Percentiles rank a stretch among this genome's conserved stretches.
Conservation (phyloP, 2,797 vertebrate genomes). For the Spondyliosoma cantharus region DNA sequence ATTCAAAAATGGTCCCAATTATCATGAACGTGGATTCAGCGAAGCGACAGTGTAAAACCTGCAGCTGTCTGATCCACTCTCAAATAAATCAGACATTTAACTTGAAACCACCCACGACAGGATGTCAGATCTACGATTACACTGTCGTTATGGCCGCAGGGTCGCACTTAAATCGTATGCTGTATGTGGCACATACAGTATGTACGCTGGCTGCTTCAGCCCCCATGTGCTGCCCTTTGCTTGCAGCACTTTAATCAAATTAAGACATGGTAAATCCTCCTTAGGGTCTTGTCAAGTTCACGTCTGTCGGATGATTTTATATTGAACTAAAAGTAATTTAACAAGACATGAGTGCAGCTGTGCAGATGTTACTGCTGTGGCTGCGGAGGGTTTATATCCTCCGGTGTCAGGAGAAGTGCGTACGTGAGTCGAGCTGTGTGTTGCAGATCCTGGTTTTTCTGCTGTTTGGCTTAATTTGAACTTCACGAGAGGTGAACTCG, state of each 20-base stretch:
- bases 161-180: not conserved
- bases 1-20: not conserved
- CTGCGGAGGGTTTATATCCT: slow-evolving; percentile 19
- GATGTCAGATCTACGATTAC: slow-evolving; percentile 6
- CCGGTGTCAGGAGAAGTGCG: not conserved
- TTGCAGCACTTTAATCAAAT: slow-evolving; percentile 53
- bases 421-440: not conserved
- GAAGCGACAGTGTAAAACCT: slow-evolving; percentile 1
- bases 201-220: slow-evolving; percentile 4
- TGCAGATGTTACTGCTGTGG: slow-evolving; percentile 41
- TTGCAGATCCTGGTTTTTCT: not conserved
- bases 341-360: slow-evolving; percentile 48
- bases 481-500: not conserved
- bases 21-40: not conserved
- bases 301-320: slow-evolving; percentile 47
- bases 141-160: not conserved
- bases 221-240: slow-evolving; percentile 18
- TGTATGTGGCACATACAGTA: not conserved
- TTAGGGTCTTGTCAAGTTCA: slow-evolving; percentile 52
- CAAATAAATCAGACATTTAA: not conserved
- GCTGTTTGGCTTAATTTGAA: slow-evolving; percentile 6
- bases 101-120: not conserved
- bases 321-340: slow-evolving; percentile 35
- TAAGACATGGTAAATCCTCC: slow-evolving; percentile 44
- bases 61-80: not conserved